These are phyloP conservation scores for Guaruba guarouba DNA, from an alignment of 2,113 vertebrate genomes.

Conservation along the genomic window DNA sequence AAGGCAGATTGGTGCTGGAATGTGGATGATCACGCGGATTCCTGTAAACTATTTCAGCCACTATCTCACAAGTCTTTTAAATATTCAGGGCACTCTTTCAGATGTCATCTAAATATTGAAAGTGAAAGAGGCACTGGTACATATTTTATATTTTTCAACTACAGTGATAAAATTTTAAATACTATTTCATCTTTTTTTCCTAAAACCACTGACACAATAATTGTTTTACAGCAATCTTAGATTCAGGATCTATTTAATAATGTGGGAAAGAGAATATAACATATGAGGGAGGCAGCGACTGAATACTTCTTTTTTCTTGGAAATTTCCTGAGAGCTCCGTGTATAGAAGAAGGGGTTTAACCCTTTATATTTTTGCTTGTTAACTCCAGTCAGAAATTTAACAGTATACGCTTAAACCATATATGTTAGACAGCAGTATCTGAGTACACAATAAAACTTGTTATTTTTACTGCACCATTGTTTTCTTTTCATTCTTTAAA, in stretches of 20 bases:
- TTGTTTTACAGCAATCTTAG: background rate
- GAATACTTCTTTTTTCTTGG: background rate
- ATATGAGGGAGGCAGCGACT: background rate
- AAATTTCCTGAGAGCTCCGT: background rate
- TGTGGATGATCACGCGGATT: background rate
- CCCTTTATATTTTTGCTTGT: background rate
- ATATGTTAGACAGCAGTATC: background rate
- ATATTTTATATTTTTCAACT: slow-evolving; percentile 49
- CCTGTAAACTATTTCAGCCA: background rate
- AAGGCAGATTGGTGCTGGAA: background rate
- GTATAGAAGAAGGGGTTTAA: background rate
- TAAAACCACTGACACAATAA: background rate
- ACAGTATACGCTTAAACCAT: background rate
- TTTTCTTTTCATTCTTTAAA: background rate
- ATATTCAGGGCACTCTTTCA: slow-evolving; percentile 26
- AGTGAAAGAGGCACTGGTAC: background rate
- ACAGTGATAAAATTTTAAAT: slow-evolving; percentile 16
- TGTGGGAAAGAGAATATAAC: background rate
- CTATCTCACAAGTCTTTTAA: slow-evolving; percentile 2
- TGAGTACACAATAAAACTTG: background rate
- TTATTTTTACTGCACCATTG: background rate
- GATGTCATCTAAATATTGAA: slow-evolving; percentile 34
- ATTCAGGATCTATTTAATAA: slow-evolving; percentile 11
- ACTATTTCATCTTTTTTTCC: background rate
- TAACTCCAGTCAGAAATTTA: background rate